Evolutionary conservation across 2,113 vertebrate genomes (phyloP).

Genomic region (Oriolus oriolus): DNA sequence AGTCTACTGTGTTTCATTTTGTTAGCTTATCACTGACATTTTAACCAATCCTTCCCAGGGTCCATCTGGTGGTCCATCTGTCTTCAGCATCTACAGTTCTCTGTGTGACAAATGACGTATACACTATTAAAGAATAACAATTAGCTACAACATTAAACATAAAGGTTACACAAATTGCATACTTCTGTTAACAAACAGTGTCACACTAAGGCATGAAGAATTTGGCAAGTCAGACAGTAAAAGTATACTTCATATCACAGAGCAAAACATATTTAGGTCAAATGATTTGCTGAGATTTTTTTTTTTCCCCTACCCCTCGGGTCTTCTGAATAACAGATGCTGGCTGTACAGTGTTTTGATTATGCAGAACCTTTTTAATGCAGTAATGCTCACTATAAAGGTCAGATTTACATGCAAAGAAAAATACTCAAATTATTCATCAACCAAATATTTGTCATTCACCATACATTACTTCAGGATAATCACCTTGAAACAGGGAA

Average conservation of each 20-base stretch:
- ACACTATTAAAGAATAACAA: conserved; percentile 49
- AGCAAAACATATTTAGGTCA: conserved; percentile 58
- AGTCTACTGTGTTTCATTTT: conserved; percentile 50
- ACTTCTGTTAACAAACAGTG: not conserved
- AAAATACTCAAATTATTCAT: conserved; percentile 53
- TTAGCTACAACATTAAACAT: conserved; percentile 21
- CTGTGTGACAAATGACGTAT: conserved; percentile 49
- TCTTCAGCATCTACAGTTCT: conserved; percentile 57
- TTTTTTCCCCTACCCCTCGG: conserved; percentile 7
- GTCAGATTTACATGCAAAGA: conserved; percentile 51
- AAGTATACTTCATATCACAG: not conserved
- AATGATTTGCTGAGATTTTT: conserved; percentile 36
- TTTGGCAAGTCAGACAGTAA: not conserved
- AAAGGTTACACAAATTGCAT: conserved; percentile 44
- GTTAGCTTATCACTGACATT: conserved; percentile 68
- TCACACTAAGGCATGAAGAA: conserved; percentile 6
- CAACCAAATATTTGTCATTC: conserved; percentile 57
- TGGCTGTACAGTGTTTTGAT: conserved; percentile 48
- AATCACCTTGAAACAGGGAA: conserved; percentile 3
- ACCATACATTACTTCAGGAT: conserved; percentile 30
- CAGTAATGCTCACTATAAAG: conserved; percentile 62
- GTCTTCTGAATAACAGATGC: conserved; percentile 70
- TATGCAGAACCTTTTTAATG: conserved; percentile 49
- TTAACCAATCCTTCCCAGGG: conserved; percentile 57
- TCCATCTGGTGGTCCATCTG: conserved; percentile 78